Evolutionary conservation across 2,113 vertebrate genomes (phyloP), one percentile per base, ranked within the genome.

Genomic region (Anas platyrhynchos): DNA sequence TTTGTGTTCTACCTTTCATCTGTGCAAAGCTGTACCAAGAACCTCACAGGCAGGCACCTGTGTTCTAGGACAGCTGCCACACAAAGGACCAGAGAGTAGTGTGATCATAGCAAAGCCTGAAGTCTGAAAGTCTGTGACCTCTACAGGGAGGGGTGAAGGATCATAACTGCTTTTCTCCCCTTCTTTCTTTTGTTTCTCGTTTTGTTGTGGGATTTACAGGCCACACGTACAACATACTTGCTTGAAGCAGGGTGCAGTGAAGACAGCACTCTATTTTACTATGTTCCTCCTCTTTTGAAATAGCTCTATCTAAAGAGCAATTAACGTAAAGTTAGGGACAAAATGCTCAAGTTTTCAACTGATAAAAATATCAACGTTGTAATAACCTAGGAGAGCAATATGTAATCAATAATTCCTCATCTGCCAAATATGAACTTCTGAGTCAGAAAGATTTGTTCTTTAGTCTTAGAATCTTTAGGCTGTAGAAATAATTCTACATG

Each of bases 141-240:
- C 32, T 62, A 1, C 14, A 18, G 12, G 16, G 55, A 54, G 18
- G 16, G 3, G 4, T 36, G 29, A 73, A 58, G 69, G 27, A 1
- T 21, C 2, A 0, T 41, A 36, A 31, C 46, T 32, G 50, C 2
- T 65, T 13, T 61, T 89, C 17, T 63, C 18, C 5, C 5, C 7
- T 74, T 69, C n/a, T 84, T 89, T 14, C 36, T 32, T 72, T 88
- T 52, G 43, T 21, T 76, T 83, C 27, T 73, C 27, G 4, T 0
- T 61, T 66, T 41, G 13, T 69, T 44, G 0, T 7, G 1, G 25
- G 44, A 18, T 11, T 66, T 34, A 4, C 3, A 71, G 11, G 8
- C 16, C 0, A 0, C 12, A 27, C 31, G 7, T 83, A 4, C n/a
- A 38, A 8, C 11, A n/a, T 61, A 1, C 4, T 29, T 65, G 31